Base-by-base conservation (phyloP, 1,140 invertebrate genomes). In the Eciton burchellii region DNA sequence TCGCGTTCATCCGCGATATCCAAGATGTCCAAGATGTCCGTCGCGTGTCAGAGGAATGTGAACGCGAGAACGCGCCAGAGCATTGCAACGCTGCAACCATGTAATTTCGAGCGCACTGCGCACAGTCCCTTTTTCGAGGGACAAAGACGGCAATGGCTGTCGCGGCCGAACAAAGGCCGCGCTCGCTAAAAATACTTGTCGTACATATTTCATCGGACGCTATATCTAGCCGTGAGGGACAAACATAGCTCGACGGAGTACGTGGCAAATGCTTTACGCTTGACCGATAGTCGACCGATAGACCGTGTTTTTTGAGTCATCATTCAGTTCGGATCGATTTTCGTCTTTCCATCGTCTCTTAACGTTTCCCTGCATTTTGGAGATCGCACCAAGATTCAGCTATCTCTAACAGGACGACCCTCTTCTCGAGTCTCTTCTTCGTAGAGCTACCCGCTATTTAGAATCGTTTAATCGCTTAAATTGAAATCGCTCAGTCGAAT, bases 121-220 rank as follows among this genome's bases (percentile, higher is more conserved):
- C 52, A 26, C 16, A 65, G 60, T 54, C 43, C 29, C 21, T 4
- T 56, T 68, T 60, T 68, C 19, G 24, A 79, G 21, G 19, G n/a
- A n/a, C 45, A 68, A 21, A 52, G 68, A 26, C 49, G 12, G 35
- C 12, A 41, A 9, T 3, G 26, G 14, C 26, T 63, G 12, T 16
- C 43, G 21, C 16, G n/a, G n/a, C 52, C 62, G 35, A 1, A 16
- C 35, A 85, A 83, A 85, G 81, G 71, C 68, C 79, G 21, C 54
- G 24, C n/a, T 9, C 26, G 63, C 77, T 87, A 83, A 86, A 87
- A 85, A 89, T 89, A 89, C 12, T 29, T 14, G 56, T 63, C 29
- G 84, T 89, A 76, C 60, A 87, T 89, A 86, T 74, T 89, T 84
- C 43, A 89, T 81, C 35, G 45, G 35, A 6, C 21, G 62, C 82